Evolutionary conservation across 1,140 invertebrate genomes (phyloP).

Genomic region (Eriocheir sinensis): DNA sequence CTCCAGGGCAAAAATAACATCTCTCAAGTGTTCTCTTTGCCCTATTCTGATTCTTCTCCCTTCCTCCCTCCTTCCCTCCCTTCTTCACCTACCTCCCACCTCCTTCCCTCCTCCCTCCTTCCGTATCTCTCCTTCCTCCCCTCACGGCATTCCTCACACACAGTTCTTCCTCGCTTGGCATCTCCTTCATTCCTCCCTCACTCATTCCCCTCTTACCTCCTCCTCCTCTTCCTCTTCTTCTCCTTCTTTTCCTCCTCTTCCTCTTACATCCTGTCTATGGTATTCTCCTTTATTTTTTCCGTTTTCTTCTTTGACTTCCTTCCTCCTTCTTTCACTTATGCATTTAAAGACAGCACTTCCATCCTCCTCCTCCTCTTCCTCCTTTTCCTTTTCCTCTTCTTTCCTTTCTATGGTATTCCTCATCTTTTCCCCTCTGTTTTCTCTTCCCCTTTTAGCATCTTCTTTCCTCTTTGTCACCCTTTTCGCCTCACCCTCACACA

Average conservation of each 20-base stretch:
- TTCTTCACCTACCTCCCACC: neutral
- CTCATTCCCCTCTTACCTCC: neutral
- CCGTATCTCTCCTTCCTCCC: neutral
- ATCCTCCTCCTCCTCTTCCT: neutral
- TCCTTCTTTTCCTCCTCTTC: neutral
- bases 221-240: neutral
- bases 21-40: neutral
- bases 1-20: neutral
- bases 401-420: neutral
- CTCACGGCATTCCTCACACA: neutral
- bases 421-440: neutral
- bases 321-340: neutral
- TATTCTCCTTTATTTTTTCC: neutral
- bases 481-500: neutral
- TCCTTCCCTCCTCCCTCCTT: slow-evolving; percentile 14
- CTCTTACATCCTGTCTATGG: neutral
- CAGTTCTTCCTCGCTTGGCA: slow-evolving; percentile 13
- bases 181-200: neutral
- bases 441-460: neutral
- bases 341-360: neutral
- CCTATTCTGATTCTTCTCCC: neutral
- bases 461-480: neutral
- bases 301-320: no score
- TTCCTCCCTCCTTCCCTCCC: neutral
- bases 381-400: neutral